phyloP scores from a whole-genome alignment of 2,113 vertebrate genomes.

The Setophaga petechia region DNA sequence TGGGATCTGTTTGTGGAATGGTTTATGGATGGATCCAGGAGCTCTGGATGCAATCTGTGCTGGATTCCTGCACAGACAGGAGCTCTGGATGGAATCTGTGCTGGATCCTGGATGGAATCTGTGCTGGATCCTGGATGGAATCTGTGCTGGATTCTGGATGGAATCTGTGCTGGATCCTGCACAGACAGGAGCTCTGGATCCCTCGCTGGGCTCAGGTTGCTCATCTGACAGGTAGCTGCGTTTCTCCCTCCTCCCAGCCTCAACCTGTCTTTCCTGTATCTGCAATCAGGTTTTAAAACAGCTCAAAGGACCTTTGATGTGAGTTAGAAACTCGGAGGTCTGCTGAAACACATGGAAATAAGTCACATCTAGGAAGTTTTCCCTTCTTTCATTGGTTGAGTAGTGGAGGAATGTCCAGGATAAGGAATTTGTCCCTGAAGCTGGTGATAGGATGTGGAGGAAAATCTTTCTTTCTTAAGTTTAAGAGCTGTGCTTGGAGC shows the following conservation, averaged over 20 bases:
- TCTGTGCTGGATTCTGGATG: not conserved
- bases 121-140: not conserved
- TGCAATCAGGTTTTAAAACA: not conserved
- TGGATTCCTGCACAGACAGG: no score
- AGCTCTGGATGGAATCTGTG: no score
- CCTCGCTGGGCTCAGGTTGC: not conserved
- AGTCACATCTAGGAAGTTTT: not conserved
- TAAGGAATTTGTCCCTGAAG: not conserved
- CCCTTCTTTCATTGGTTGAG: not conserved
- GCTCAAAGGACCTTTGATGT: conserved; percentile 44
- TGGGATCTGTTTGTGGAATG: no score
- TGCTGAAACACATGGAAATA: not conserved
- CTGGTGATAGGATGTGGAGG: not conserved
- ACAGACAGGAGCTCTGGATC: not conserved
- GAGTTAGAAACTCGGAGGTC: not conserved
- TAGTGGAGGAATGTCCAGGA: not conserved
- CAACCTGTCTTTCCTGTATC: conserved; percentile 46
- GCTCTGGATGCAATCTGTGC: not conserved
- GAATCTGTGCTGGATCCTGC: not conserved
- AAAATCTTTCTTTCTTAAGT: not conserved
- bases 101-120: no score
- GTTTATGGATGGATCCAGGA: no score
- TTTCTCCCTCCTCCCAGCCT: not conserved
- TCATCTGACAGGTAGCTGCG: not conserved
- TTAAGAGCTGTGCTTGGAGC: not conserved